A percentile compares a stretch with the other conserved stretches of the same genome.
Conservation (phyloP, 30 jellyfish, hydroid and myxozoan species). For the Turritopsis rubra region DNA sequence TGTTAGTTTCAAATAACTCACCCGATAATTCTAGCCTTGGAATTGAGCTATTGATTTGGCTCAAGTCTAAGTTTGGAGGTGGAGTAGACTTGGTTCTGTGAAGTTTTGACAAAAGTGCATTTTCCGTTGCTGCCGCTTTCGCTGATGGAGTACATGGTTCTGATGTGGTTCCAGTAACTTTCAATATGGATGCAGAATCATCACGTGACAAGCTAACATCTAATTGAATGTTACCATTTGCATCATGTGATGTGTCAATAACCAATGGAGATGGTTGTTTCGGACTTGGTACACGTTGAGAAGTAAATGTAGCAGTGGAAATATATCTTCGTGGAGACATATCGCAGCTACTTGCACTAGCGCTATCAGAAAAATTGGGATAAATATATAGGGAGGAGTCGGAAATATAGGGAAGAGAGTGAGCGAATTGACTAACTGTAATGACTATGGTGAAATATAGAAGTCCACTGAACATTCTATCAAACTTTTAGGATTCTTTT, state of each 20-base stretch:
- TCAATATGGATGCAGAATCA: background rate
- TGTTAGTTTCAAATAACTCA: too few species aligned
- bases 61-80: conserved; percentile 57
- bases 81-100: conserved; percentile 91
- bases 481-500: background rate
- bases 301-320: conserved; percentile 71
- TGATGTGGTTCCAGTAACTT: conserved; percentile 39
- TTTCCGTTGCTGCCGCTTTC: conserved; percentile 30
- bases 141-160: conserved; percentile 77
- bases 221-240: conserved; percentile 26
- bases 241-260: conserved; percentile 52
- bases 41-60: conserved; percentile 27
- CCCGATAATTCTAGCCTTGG: conserved; percentile 64
- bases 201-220: conserved; percentile 35
- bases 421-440: background rate
- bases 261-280: conserved; percentile 97
- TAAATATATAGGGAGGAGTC: background rate
- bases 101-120: conserved; percentile 24
- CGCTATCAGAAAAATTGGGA: conserved; percentile 33
- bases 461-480: background rate
- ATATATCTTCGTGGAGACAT: conserved; percentile 66
- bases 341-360: conserved; percentile 78
- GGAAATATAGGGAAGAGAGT: background rate
- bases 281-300: conserved; percentile 96
- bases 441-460: background rate